Evolutionary conservation across 2,888 invertebrate species (phyloP).

Genomic region (Pollenia amentaria): DNA sequence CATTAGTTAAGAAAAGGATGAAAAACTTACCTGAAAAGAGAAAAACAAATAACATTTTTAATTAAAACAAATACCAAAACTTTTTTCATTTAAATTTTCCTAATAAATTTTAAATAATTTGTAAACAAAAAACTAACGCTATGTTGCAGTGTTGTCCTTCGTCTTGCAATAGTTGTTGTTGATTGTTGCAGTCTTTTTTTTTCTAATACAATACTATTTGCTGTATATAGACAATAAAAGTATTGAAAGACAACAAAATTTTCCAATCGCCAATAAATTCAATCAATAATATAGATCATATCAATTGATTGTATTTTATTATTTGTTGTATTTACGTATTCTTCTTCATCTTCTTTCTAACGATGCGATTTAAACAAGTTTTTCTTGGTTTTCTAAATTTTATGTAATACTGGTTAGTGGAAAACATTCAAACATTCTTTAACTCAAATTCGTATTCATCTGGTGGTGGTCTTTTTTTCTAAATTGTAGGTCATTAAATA

Average conservation of each 20-base stretch:
- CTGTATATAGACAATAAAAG: conserved; percentile 36
- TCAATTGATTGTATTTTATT: conserved; percentile 67
- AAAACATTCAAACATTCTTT: background rate
- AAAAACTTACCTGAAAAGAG: conserved; percentile 58
- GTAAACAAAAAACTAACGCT: conserved; percentile 30
- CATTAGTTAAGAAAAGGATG: background rate
- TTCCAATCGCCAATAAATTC: conserved; percentile 44
- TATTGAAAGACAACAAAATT: conserved; percentile 37
- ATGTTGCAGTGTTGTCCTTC: conserved; percentile 13
- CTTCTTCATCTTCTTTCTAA: background rate
- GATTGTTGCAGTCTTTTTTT: conserved; percentile 55
- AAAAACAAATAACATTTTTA: conserved; percentile 43
- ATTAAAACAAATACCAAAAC: background rate
- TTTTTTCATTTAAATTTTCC: conserved; percentile 21
- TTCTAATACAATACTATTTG: background rate
- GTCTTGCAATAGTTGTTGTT: conserved; percentile 16
- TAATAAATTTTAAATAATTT: conserved; percentile 7
- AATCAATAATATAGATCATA: conserved; percentile 71
- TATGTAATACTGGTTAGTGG: conserved; percentile 11
- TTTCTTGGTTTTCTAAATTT: conserved; percentile 14
- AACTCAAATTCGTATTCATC: background rate
- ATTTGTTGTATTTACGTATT: conserved; percentile 5
- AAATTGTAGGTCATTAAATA: conserved; percentile 34
- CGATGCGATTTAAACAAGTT: conserved; percentile 47
- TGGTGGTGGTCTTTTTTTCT: conserved; percentile 44